phyloP scores from a whole-genome alignment of 2,797 vertebrate genomes.

The Hybognathus amarus region DNA sequence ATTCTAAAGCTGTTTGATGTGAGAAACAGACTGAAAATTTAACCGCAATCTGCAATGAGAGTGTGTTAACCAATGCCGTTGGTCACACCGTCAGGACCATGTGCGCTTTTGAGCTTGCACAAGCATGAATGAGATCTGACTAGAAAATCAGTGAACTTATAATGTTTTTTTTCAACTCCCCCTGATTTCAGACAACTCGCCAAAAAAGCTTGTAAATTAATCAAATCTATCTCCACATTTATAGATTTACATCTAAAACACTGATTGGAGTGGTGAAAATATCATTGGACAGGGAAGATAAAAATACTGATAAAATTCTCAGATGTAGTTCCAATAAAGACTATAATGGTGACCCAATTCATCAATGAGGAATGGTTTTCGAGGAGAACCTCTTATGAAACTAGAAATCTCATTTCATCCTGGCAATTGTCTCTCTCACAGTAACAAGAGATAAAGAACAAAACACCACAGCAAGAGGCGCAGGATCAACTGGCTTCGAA shows the following conservation, averaged over 20 bases:
- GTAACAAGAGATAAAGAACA: neutral
- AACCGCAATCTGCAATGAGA: neutral
- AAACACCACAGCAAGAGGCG: conserved; percentile 6
- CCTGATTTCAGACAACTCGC: neutral
- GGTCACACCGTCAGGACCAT: neutral
- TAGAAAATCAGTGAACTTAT: neutral
- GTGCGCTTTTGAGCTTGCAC: neutral
- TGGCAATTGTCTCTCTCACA: neutral
- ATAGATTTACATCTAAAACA: neutral
- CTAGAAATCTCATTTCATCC: neutral
- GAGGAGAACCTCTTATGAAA: neutral
- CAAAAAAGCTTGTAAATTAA: neutral
- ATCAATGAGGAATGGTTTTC: neutral
- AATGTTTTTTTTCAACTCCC: neutral
- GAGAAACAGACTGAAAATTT: neutral
- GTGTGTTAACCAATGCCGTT: neutral
- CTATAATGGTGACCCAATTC: neutral
- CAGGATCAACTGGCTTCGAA: neutral
- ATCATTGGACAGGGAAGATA: neutral
- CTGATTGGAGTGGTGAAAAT: neutral
- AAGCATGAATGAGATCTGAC: neutral
- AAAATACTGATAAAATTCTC: neutral
- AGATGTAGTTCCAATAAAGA: neutral
- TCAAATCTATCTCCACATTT: neutral
- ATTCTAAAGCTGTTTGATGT: neutral